These are phyloP conservation scores for Ischnura elegans DNA, from an alignment of 2,888 invertebrate genomes.

Conservation along the genomic window DNA sequence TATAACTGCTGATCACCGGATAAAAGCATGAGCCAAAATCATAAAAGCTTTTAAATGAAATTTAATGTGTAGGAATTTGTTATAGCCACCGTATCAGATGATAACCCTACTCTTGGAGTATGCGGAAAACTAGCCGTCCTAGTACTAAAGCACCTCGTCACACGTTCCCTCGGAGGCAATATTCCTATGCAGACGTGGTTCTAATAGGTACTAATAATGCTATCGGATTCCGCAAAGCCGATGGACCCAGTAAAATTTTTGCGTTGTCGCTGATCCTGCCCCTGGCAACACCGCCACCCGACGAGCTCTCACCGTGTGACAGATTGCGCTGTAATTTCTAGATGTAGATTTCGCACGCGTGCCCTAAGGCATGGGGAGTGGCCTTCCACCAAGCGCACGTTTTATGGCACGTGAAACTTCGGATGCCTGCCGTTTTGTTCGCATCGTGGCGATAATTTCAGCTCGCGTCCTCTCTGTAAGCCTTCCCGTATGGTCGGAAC, in stretches of 20 bases:
- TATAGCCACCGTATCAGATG: too few species aligned
- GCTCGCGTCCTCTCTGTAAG: not conserved
- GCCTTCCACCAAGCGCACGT: not conserved
- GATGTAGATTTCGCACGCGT: not conserved
- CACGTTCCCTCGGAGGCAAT: too few species aligned
- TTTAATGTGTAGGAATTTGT: too few species aligned
- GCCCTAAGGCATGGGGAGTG: not conserved
- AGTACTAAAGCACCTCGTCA: too few species aligned
- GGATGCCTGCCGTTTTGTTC: not conserved
- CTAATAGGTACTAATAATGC: too few species aligned
- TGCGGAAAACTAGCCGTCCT: too few species aligned
- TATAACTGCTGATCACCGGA: too few species aligned
- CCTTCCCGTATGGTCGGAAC: not conserved
- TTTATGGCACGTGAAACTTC: conserved; percentile 22
- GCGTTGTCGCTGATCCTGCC: too few species aligned
- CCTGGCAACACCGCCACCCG: not conserved
- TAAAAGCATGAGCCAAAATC: too few species aligned
- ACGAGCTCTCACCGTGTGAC: not conserved
- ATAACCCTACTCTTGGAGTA: too few species aligned
- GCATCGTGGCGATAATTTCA: not conserved
- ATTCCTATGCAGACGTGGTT: too few species aligned
- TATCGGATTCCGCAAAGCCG: not conserved
- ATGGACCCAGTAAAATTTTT: not conserved
- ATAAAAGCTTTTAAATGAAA: too few species aligned
- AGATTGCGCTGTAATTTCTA: not conserved